Percentiles rank a stretch among this genome's conserved stretches.
These are phyloP conservation scores for Gymnopithys bicolor DNA, from an alignment of 2,797 vertebrate genomes.

Conservation along the genomic window DNA sequence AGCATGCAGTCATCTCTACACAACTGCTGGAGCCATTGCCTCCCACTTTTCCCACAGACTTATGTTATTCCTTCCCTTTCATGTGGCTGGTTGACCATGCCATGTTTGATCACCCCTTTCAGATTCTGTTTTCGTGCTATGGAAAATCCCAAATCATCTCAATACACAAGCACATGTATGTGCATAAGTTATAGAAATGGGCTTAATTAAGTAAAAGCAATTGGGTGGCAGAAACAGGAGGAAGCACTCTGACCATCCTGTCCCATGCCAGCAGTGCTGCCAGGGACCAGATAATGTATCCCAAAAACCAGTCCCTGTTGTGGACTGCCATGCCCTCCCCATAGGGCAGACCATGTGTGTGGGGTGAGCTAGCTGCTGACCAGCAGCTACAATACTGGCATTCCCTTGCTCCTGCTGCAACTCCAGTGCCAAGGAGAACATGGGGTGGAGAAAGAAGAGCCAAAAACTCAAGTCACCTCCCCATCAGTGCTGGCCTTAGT, in stretches of 20 bases:
- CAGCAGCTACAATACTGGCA: not conserved
- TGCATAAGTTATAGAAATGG: not conserved
- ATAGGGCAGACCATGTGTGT: fast-evolving
- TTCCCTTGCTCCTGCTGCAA: not conserved
- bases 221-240: not conserved
- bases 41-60: not conserved
- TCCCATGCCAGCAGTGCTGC: not conserved
- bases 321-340: fast-evolving
- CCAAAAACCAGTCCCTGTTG: fast-evolving
- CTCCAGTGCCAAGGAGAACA: not conserved
- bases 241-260: not conserved
- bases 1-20: not conserved
- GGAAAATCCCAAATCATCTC: not conserved
- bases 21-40: not conserved
- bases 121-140: not conserved
- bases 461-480: not conserved
- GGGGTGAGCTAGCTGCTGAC: not conserved
- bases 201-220: not conserved
- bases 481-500: fast-evolving
- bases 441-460: not conserved
- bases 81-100: not conserved
- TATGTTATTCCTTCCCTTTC: fast-evolving
- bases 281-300: not conserved
- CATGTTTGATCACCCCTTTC: not conserved
- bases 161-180: fast-evolving